Base-by-base conservation (phyloP, 2,113 vertebrate genomes). In the Emydura subglobosa region DNA sequence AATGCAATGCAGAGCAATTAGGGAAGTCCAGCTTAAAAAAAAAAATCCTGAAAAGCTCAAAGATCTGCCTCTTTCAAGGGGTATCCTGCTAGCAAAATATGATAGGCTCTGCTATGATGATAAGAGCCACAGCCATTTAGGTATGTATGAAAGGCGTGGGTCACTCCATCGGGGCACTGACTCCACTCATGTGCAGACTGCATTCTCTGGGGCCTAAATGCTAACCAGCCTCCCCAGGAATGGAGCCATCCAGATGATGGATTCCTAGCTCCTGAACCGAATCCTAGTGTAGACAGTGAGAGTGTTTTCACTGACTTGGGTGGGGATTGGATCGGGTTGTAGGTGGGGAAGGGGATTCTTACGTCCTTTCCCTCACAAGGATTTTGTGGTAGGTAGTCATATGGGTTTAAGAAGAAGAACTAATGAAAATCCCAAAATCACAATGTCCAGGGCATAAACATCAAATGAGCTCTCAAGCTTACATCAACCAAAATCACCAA, bases 21-120 rank as follows among this genome's bases (percentile, higher is more conserved):
- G 0, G 1, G 86, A 7, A 4, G 65, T 82, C 82, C 79, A 90
- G 89, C 44, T 39, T 39, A 55, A 1, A 54, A 72, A 94, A 49
- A 51, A 94, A 89, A 87, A 91, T 55, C 83, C 79, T 82, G 55
- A 84, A 81, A 95, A 92, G 0, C 10, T 78, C 87, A 86, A 94
- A 79, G 87, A 42, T 8, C 0, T 0, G 57, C 2, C 49, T 55
- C n/a, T 50, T 86, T 19, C 78, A 42, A 54, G 2, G 7, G 51
- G 4, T 79, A 21, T 29, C 88, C 80, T 85, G 39, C 55, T 54
- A 54, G 4, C 1, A 85, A 59, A 93, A 81, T 25, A 31, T 74
- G 39, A 10, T 25, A 49, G 42, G 47, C 47, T 21, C 57, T 74
- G 34, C 53, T 92, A 24, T 7, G 68, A 10, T 61, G 72, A 53